Percentiles rank a stretch among this genome's conserved stretches.
phyloP scores from a whole-genome alignment of 1,140 invertebrate genomes.

The Eupeodes corollae region DNA sequence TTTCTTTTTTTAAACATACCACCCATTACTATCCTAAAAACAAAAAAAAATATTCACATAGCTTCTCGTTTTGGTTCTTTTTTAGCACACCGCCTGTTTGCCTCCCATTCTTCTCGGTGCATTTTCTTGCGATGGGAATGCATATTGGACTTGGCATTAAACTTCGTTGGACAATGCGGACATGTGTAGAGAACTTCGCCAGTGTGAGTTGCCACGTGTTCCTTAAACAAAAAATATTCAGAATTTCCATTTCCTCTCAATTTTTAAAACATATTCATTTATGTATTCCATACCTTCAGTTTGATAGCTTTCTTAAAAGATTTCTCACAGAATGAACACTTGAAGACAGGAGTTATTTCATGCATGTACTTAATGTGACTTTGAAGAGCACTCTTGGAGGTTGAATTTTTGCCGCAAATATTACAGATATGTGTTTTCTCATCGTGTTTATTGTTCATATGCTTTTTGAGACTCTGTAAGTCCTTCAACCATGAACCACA shows the following conservation, averaged over 20 bases:
- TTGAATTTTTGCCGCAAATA: conserved; percentile 28
- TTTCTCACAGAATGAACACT: conserved; percentile 27
- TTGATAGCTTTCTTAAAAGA: conserved; percentile 30
- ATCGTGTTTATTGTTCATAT: conserved; percentile 22
- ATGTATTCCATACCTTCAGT: conserved; percentile 12
- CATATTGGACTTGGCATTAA: conserved; percentile 33
- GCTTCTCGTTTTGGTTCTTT: no score
- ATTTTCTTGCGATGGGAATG: conserved; percentile 33
- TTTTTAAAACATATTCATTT: no score
- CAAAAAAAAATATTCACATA: no score
- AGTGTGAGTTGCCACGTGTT: conserved; percentile 37
- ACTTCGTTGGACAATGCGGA: conserved; percentile 33
- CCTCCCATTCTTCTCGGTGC: conserved; percentile 24
- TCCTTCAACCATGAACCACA: conserved; percentile 35
- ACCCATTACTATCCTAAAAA: no score
- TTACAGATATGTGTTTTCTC: conserved; percentile 19
- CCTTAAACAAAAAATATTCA: conserved; percentile 7
- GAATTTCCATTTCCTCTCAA: neutral
- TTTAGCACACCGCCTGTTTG: no score
- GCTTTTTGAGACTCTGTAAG: conserved; percentile 28
- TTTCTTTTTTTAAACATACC: no score
- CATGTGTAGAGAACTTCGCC: conserved; percentile 33
- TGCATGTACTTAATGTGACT: conserved; percentile 33
- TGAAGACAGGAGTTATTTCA: conserved; percentile 16
- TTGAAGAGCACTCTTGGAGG: conserved; percentile 28